Evolutionary conservation across 2,888 invertebrate species (phyloP).

Genomic region (Cylindroiulus punctatus): DNA sequence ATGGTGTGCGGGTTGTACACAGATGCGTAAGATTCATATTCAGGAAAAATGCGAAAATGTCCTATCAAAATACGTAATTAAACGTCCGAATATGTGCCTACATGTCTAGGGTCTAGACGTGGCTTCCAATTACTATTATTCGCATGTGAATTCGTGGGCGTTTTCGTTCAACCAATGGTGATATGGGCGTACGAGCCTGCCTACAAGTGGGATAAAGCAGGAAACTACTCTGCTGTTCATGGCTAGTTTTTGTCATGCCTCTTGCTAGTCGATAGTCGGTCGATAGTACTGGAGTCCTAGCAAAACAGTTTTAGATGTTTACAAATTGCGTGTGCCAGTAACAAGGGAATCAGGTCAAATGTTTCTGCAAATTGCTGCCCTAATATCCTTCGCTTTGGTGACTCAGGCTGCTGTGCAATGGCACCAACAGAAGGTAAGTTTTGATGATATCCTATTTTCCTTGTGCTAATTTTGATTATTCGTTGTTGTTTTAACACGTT

Average conservation of each 20-base stretch:
- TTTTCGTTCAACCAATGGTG: slow-evolving; percentile 10
- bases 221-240: neutral
- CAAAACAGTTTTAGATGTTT: neutral
- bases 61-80: neutral
- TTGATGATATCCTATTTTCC: neutral
- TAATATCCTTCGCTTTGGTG: neutral
- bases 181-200: neutral
- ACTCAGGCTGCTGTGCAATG: neutral
- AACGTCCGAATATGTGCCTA: neutral
- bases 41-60: neutral
- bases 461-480: too few species aligned
- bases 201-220: neutral
- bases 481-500: neutral
- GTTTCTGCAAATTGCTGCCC: neutral
- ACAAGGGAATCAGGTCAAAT: neutral
- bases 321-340: neutral
- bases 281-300: neutral
- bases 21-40: too few species aligned
- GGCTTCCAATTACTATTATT: neutral
- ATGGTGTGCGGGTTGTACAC: too few species aligned
- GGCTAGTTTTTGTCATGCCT: neutral
- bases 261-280: slow-evolving; percentile 14
- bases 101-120: neutral
- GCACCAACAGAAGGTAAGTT: slow-evolving; percentile 38
- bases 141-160: slow-evolving; percentile 11